These are phyloP conservation scores for Sebastes minor DNA, from an alignment of 2,797 vertebrate species.

Conservation along the genomic window DNA sequence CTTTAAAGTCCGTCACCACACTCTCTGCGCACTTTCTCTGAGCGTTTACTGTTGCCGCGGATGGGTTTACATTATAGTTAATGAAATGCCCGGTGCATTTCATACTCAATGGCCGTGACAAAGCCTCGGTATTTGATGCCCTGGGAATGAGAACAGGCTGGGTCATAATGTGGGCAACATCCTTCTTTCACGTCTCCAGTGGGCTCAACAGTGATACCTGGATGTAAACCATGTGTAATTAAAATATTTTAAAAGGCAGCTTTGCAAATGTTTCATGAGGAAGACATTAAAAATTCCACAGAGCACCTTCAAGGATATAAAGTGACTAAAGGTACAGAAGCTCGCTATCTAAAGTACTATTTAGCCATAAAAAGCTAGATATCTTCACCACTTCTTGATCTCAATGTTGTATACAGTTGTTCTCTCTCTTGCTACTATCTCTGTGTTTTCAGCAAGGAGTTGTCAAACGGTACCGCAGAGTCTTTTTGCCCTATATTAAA, in stretches of 20 bases:
- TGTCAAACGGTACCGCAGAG: constrained; percentile 12
- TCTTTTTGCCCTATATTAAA: constrained; percentile 27
- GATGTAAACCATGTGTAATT: not conserved
- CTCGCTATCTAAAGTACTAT: not conserved
- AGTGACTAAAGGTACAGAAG: not conserved
- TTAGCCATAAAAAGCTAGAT: not conserved
- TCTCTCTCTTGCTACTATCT: not conserved
- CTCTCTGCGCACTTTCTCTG: no score
- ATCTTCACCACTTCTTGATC: not conserved
- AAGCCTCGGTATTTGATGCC: no score
- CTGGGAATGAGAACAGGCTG: no score
- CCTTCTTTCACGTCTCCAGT: not conserved
- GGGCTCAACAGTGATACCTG: not conserved
- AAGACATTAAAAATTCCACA: not conserved
- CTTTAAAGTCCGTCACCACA: no score
- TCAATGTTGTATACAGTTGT: not conserved
- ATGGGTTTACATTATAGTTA: no score
- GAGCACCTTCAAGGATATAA: not conserved
- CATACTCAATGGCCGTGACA: no score
- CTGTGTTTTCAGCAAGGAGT: not conserved
- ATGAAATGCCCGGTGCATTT: no score
- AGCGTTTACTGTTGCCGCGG: no score
- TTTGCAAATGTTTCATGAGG: not conserved
- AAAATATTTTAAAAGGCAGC: no score
- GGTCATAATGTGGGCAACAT: not conserved